These are phyloP conservation scores for Cyaniris semiargus DNA, from an alignment of 2,888 invertebrate genomes.

Conservation along the genomic window DNA sequence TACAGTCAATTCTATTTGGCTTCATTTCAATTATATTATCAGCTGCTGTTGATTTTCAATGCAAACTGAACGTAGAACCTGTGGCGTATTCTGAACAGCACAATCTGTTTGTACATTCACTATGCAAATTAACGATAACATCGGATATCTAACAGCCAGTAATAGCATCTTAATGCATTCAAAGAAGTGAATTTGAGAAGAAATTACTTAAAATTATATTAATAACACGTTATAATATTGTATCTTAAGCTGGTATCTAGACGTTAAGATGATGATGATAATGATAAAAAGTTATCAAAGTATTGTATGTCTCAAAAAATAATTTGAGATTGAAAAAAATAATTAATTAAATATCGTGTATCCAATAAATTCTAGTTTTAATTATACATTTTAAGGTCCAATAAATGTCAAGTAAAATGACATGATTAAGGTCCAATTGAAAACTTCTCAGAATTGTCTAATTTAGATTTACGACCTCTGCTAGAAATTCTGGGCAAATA, in stretches of 20 bases:
- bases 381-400: background rate
- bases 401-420: constrained; percentile 1
- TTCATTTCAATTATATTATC: background rate
- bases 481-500: background rate
- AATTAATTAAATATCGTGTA: background rate
- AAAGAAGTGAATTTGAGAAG: background rate
- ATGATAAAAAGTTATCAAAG: background rate
- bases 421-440: background rate
- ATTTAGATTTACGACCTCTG: background rate
- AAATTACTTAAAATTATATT: background rate
- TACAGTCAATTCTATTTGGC: background rate
- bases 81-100: background rate
- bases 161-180: background rate
- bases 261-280: background rate
- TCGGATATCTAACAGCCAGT: background rate
- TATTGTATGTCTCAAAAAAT: background rate
- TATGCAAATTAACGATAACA: constrained; percentile 14
- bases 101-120: constrained; percentile 4
- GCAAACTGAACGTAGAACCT: background rate
- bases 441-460: background rate
- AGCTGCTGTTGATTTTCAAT: background rate
- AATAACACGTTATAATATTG: too few relatives aligned
- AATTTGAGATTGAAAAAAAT: background rate
- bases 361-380: background rate
- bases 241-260: background rate